These are phyloP conservation scores for Sminthopsis crassicaudata DNA, from an alignment of 2,113 vertebrate species.

Conservation along the genomic window DNA sequence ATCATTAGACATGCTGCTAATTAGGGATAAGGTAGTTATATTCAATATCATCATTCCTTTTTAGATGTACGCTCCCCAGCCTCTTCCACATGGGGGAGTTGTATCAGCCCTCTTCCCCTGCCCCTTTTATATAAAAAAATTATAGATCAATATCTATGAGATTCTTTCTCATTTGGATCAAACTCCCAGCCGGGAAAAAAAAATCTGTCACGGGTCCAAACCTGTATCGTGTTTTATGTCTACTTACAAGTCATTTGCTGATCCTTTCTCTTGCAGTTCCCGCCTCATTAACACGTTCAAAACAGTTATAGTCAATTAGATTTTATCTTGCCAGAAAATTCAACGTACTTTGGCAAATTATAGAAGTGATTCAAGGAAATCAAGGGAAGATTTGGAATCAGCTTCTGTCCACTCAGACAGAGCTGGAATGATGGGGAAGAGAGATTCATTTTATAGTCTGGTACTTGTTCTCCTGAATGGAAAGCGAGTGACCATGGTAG, in stretches of 20 bases:
- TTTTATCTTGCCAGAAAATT: neutral
- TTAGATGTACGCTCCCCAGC: neutral
- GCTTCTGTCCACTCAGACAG: neutral
- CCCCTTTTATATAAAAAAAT: neutral
- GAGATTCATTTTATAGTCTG: neutral
- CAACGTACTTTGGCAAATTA: neutral
- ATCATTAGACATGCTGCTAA: too few species aligned
- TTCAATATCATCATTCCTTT: neutral
- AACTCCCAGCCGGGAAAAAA: neutral
- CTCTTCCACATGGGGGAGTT: neutral
- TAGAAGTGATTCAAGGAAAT: neutral
- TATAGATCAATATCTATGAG: neutral
- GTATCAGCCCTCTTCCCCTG: neutral
- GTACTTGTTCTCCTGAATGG: neutral
- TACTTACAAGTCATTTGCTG: neutral
- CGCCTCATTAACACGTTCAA: neutral
- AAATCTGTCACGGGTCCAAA: neutral
- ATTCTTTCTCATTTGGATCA: neutral
- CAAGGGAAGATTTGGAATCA: neutral
- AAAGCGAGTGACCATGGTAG: neutral
- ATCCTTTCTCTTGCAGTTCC: neutral
- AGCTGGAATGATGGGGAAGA: neutral
- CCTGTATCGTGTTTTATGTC: neutral
- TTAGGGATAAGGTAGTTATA: too few species aligned
- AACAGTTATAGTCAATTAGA: neutral